Percentiles rank a stretch among this genome's conserved stretches.
phyloP scores from a whole-genome alignment of 2,888 invertebrate genomes.

The Limnephilus rhombicus region DNA sequence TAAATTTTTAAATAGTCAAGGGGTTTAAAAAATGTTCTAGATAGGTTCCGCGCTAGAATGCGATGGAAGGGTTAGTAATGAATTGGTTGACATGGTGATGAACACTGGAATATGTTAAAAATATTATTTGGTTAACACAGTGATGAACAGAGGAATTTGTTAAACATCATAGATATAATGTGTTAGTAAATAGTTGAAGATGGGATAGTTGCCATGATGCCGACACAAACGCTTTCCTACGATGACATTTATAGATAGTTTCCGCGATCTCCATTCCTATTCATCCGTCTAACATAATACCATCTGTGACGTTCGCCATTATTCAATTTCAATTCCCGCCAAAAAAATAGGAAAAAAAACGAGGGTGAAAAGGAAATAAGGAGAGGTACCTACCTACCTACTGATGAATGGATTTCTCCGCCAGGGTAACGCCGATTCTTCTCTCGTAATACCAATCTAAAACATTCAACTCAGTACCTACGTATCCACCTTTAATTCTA shows the following conservation, averaged over 20 bases:
- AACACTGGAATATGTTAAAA: no score
- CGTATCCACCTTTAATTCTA: slow-evolving; percentile 17
- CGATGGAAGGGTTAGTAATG: neutral
- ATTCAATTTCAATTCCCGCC: slow-evolving; percentile 76
- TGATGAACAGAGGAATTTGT: neutral
- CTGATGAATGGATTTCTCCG: slow-evolving; percentile 62
- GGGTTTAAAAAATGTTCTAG: no score
- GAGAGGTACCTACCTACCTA: slow-evolving; percentile 58
- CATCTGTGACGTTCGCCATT: slow-evolving; percentile 77
- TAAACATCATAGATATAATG: neutral
- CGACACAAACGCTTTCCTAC: slow-evolving; percentile 55
- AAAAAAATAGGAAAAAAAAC: slow-evolving; percentile 68
- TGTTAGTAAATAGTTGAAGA: neutral
- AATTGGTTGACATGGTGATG: neutral
- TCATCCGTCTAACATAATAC: slow-evolving; percentile 78
- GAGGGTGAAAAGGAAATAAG: slow-evolving; percentile 57
- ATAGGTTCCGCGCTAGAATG: no score
- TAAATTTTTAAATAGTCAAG: no score
- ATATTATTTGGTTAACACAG: no score
- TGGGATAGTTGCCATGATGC: slow-evolving; percentile 33
- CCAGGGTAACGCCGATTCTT: slow-evolving; percentile 40
- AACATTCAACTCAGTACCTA: slow-evolving; percentile 23
- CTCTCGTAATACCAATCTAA: slow-evolving; percentile 42
- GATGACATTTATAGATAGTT: slow-evolving; percentile 57
- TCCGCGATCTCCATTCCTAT: slow-evolving; percentile 73